These are phyloP conservation scores for Actenoides lindsayi DNA, from an alignment of 2,113 vertebrate genomes.

Conservation along the genomic window DNA sequence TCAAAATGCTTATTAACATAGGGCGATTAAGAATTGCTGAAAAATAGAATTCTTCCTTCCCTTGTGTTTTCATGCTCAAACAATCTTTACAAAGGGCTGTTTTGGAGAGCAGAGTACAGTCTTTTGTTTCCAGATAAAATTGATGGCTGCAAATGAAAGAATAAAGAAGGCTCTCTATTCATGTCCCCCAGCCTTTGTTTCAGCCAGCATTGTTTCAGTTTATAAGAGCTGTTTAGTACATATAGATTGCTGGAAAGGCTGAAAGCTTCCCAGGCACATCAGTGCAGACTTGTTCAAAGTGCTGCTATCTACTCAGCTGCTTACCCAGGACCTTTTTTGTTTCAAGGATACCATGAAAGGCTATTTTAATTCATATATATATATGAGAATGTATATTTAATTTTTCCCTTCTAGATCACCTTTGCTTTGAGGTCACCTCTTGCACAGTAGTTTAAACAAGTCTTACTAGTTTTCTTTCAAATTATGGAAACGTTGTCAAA, in stretches of 20 bases:
- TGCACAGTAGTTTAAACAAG: background rate
- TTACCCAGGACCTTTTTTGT: constrained; percentile 1
- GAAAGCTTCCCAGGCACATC: constrained; percentile 28
- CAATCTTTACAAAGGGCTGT: constrained; percentile 63
- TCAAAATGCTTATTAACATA: constrained; percentile 32
- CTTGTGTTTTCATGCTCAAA: constrained; percentile 61
- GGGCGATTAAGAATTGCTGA: constrained; percentile 56
- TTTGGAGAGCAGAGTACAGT: constrained; percentile 56
- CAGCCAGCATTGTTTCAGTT: constrained; percentile 57
- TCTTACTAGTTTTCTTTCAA: background rate
- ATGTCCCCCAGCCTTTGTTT: constrained; percentile 56
- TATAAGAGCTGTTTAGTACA: constrained; percentile 49
- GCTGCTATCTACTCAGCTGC: background rate
- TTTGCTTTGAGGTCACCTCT: constrained; percentile 7
- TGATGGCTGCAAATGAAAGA: constrained; percentile 62
- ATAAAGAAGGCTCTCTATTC: constrained; percentile 61
- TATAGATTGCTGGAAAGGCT: constrained; percentile 52
- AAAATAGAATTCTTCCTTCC: constrained; percentile 42
- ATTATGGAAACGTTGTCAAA: background rate
- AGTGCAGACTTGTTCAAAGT: background rate
- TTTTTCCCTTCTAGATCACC: background rate
- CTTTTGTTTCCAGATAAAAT: constrained; percentile 69
- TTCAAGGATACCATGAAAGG: constrained; percentile 12
- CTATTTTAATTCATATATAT: background rate
- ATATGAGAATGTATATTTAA: too few species aligned